These are phyloP conservation scores for Myotis planiceps DNA, from an alignment of 2,797 vertebrate genomes.

Conservation along the genomic window DNA sequence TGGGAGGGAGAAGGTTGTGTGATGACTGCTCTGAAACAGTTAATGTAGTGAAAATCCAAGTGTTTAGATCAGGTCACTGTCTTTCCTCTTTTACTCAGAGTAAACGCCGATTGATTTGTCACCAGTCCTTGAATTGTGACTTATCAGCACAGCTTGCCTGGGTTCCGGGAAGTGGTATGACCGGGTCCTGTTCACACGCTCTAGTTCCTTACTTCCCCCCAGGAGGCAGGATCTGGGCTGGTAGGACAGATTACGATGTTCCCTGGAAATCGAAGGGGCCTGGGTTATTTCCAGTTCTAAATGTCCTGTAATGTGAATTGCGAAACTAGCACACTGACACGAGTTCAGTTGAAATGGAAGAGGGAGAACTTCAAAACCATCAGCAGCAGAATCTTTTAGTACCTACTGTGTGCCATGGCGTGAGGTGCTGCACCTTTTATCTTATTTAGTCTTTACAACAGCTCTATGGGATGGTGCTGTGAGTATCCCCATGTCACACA, in stretches of 20 bases:
- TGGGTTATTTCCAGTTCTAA: not conserved
- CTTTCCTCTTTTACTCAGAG: slow-evolving; percentile 65
- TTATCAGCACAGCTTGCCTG: slow-evolving; percentile 62
- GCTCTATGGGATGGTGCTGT: fast-evolving
- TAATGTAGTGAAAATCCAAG: slow-evolving; percentile 36
- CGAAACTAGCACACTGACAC: not conserved
- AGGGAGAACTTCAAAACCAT: not conserved
- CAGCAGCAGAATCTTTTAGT: not conserved
- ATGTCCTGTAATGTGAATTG: not conserved
- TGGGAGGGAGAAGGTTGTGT: slow-evolving; percentile 48
- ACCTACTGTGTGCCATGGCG: not conserved
- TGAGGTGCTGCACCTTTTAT: not conserved
- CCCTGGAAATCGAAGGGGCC: not conserved
- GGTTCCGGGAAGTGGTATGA: slow-evolving; percentile 72
- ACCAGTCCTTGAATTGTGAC: slow-evolving; percentile 61
- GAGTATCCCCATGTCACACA: not conserved
- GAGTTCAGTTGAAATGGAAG: not conserved
- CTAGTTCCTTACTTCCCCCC: not conserved
- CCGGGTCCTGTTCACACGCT: not conserved
- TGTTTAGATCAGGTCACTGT: slow-evolving; percentile 71
- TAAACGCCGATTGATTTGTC: slow-evolving; percentile 80
- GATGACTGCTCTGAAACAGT: slow-evolving; percentile 55
- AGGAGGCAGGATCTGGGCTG: not conserved
- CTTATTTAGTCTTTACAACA: not conserved
- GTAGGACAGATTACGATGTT: not conserved